Conservation (phyloP, 2,113 vertebrate genomes). For the Oriolus oriolus region DNA sequence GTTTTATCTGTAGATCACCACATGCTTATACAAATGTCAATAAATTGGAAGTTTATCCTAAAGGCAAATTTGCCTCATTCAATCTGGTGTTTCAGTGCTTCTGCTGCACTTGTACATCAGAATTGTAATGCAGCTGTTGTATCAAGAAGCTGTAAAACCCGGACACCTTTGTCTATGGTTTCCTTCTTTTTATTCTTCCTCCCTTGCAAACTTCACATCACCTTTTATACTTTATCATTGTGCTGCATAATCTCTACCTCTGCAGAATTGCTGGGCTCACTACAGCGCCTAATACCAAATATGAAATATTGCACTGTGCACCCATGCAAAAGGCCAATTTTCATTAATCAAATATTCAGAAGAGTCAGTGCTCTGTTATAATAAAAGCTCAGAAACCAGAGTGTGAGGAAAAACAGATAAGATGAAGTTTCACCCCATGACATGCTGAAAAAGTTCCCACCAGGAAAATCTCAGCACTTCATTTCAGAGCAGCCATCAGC, state of each 20-base stretch:
- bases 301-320: conserved; percentile 14
- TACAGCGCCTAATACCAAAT: not conserved
- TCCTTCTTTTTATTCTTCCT: not conserved
- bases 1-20: not conserved
- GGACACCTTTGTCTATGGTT: not conserved
- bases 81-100: not conserved
- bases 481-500: not conserved
- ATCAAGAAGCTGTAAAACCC: not conserved
- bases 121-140: not conserved
- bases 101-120: not conserved
- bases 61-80: not conserved
- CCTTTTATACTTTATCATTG: conserved; percentile 10
- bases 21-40: not conserved
- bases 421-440: not conserved
- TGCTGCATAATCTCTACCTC: conserved; percentile 7
- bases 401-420: not conserved
- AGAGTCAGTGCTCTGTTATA: not conserved
- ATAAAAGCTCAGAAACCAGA: not conserved
- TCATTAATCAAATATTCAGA: conserved; percentile 49
- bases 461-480: not conserved
- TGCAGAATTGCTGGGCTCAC: conserved; percentile 4
- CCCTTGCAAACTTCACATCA: not conserved
- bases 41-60: not conserved
- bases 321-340: conserved; percentile 40
- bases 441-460: not conserved